Base-by-base conservation (phyloP, 2,888 invertebrate species). In the Euplexia lucipara region DNA sequence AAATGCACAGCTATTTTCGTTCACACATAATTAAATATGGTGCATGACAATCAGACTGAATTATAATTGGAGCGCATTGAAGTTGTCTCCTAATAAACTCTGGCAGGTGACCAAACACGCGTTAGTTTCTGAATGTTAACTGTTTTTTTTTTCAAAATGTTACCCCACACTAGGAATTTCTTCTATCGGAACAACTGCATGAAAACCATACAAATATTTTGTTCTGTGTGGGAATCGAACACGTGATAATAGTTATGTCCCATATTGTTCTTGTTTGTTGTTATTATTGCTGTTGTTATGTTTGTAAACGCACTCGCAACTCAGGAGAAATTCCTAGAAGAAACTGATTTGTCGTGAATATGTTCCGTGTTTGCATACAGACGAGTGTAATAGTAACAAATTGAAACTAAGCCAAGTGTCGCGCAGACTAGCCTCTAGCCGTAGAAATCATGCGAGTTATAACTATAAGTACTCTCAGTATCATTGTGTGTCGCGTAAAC, bases 401-500 rank as follows among this genome's bases (percentile, higher is more conserved):
- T 92, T 93, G 92, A 92, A 89, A 84, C 88, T 79, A 78, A 85
- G 93, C 93, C 93, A 92, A 93, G 78, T 87, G 85, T 88, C 87
- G 85, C 83, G 81, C 82, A 83, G 84, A 84, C 83, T 48, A 41
- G 34, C 20, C 16, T 81, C 37, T 79, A 71, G 80, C 81, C 76
- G 83, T 83, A 81, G 85, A 88, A 89, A 88, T 87, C 84, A 83
- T 78, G 86, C 74, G 79, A 83, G 81, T 86, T 82, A 89, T 85
- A 86, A 81, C 82, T 76, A 81, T 85, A 82, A 83, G 81, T 83
- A 83, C 83, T 82, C 78, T 85, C 86, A 86, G 86, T 87, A 81
- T 66, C 69, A 88, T 85, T 84, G 88, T 87, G 82, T 83, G 82
- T 75, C 79, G 83, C 72, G 75, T 83, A 79, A 85, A 86, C 82